These are phyloP conservation scores for Lonchura striata DNA, from an alignment of 2,113 vertebrate species.

Conservation along the genomic window DNA sequence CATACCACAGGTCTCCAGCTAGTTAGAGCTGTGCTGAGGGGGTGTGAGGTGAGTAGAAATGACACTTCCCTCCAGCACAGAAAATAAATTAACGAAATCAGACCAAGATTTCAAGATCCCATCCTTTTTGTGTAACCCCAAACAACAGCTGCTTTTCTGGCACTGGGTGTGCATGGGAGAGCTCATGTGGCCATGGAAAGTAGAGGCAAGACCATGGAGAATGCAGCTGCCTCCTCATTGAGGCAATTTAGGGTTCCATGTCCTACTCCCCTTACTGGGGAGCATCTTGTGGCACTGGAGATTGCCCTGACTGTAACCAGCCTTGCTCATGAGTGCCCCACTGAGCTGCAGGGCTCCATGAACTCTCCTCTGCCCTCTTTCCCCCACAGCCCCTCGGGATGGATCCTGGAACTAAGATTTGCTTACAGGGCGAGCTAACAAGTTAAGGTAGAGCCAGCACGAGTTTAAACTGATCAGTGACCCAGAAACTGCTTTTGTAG, in stretches of 20 bases:
- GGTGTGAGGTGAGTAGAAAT: fast-evolving
- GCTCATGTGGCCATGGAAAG: not conserved
- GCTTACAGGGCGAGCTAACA: not conserved
- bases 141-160: not conserved
- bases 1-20: not conserved
- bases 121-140: not conserved
- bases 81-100: not conserved
- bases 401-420: not conserved
- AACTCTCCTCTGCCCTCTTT: not conserved
- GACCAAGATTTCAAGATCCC: not conserved
- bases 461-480: not conserved
- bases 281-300: not conserved
- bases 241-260: not conserved
- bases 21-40: not conserved
- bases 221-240: not conserved
- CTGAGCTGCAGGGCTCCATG: not conserved
- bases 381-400: not conserved
- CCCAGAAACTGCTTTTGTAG: not conserved
- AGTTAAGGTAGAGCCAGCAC: not conserved
- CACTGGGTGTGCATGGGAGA: not conserved
- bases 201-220: not conserved
- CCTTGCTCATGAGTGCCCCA: not conserved
- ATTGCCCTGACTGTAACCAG: not conserved
- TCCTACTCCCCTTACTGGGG: not conserved
- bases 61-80: not conserved